Evolutionary conservation across 2,113 vertebrate genomes (phyloP), one percentile per base, ranked within the genome.

Genomic region (Callocephalon fimbriatum): DNA sequence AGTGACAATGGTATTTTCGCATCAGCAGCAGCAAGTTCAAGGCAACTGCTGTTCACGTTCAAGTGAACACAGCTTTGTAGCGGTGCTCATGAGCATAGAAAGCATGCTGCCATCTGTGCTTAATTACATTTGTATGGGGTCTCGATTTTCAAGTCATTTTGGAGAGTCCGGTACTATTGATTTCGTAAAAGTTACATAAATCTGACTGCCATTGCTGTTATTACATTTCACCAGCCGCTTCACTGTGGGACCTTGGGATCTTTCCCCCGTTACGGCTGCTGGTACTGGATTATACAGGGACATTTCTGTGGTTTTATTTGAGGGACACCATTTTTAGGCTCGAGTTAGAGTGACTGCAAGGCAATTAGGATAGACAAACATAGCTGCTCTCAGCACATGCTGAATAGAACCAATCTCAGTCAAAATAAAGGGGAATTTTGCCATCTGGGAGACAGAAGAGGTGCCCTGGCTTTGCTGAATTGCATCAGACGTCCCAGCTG

Each of bases 141-240:
- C 94, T 94, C 16, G 21, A 44, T 95, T 83, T 89, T 91, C 86
- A 79, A 89, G 88, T 85, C 5, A 75, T 95, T 95, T 91, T 94
- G 71, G 80, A 95, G 66, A 92, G 86, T 90, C 92, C 80, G 35
- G 79, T 86, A 72, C 58, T 97, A 95, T 78, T 94, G 95, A 91
- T 95, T 97, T 87, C 83, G 86, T 91, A 68, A 86, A 96, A 95
- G 90, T 95, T 92, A 84, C 76, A 92, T 94, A 93, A 97, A 97
- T 93, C 86, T 96, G 92, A 81, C 86, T 96, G 88, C 68, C 61
- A 63, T 7, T 78, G 42, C 38, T 65, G 37, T 56, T 95, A 92
- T 82, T 95, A 91, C 77, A 93, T 93, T 96, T 97, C 92, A 75
- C 35, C 67, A 44, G 23, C 37, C 0, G 0, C 86, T 94, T 95